Conservation (phyloP, 1,140 invertebrate genomes). For the Eumaeus atala region DNA sequence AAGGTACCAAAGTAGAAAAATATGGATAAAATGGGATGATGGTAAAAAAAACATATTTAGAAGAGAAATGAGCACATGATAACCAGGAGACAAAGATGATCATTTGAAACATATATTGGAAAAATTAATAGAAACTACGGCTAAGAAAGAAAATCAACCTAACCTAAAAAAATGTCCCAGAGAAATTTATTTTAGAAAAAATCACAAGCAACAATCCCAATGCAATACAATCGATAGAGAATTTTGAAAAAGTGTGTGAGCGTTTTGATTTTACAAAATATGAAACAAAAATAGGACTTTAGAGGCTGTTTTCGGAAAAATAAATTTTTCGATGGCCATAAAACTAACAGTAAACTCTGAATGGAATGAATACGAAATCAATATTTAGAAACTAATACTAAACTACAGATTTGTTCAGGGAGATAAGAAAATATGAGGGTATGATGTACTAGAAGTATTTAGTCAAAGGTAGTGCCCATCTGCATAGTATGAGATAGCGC, state of each 20-base stretch:
- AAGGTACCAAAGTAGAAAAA: constrained; percentile 29
- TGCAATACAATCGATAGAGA: constrained; percentile 11
- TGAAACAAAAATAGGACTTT: neutral
- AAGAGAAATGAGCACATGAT: constrained; percentile 16
- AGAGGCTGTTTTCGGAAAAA: constrained; percentile 11
- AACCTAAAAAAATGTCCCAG: constrained; percentile 19
- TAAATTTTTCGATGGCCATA: constrained; percentile 9
- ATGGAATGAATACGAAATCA: too few relatives aligned
- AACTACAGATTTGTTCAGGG: too few relatives aligned
- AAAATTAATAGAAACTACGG: constrained; percentile 24
- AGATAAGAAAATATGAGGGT: too few relatives aligned
- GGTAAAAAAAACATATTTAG: too few relatives aligned
- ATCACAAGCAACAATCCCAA: constrained; percentile 14
- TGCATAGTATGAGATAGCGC: too few relatives aligned
- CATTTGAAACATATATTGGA: constrained; percentile 20
- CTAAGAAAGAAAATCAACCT: constrained; percentile 23
- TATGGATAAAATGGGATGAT: too few relatives aligned
- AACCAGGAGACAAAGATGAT: constrained; percentile 20
- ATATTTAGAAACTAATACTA: too few relatives aligned
- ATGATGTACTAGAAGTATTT: too few relatives aligned
- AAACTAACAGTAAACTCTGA: too few relatives aligned
- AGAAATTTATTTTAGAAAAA: constrained; percentile 25
- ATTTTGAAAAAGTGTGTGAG: constrained; percentile 13
- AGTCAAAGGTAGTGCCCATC: too few relatives aligned
- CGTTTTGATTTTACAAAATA: neutral